These are phyloP conservation scores for Nycticorax nycticorax DNA, from an alignment of 2,113 vertebrate species.

Conservation along the genomic window DNA sequence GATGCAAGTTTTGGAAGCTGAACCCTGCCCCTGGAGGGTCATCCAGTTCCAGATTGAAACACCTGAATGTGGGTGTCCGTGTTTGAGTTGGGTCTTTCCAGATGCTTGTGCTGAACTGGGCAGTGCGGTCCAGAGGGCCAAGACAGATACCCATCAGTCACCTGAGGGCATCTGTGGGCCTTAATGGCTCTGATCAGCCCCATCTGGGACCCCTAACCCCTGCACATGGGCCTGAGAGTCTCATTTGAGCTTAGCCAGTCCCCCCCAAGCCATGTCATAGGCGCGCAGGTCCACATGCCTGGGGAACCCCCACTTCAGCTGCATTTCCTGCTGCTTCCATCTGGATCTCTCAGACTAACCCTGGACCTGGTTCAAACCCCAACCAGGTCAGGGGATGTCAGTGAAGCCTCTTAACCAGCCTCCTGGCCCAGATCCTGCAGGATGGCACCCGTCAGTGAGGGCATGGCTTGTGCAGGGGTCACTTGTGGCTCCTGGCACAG, in stretches of 20 bases:
- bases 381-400: rapidly evolving
- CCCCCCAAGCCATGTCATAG: neutral
- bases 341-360: neutral
- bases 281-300: neutral
- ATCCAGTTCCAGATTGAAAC: neutral
- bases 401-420: neutral
- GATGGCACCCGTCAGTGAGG: neutral
- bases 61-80: rapidly evolving
- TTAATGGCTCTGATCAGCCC: neutral
- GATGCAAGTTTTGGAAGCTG: neutral
- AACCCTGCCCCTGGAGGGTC: neutral
- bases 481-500: neutral
- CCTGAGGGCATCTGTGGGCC: neutral
- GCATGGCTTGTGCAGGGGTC: neutral
- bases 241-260: neutral
- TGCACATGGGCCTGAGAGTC: neutral
- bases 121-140: neutral
- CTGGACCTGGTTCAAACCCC: neutral
- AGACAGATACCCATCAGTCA: neutral
- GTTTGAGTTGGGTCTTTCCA: neutral
- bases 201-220: neutral
- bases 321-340: neutral
- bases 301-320: neutral
- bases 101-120: neutral
- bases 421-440: neutral